Evolutionary conservation across 2,888 invertebrate genomes (phyloP), one percentile per base, ranked within the genome.

Genomic region (Sialis lutaria): DNA sequence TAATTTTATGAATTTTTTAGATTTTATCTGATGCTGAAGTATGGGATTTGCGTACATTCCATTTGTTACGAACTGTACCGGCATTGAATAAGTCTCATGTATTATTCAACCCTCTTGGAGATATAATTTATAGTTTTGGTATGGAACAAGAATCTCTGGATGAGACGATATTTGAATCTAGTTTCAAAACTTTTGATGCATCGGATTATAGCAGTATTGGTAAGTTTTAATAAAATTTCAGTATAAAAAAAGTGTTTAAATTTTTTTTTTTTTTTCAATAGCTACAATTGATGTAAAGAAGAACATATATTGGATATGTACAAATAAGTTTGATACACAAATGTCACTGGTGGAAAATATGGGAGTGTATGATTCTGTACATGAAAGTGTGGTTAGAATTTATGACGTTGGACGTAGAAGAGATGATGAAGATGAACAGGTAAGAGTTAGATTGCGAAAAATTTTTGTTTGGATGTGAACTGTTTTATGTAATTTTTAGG

Each of bases 11-110:
- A 48, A 53, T 52, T 51, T 61, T 62, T 0, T 62, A 82, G 77
- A 79, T 95, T 39, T 88, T 98, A 58, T 92, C 96, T 47, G 97
- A 97, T 62, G 91, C 95, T 0, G 96, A 98, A 75, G 91, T 97
- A 46, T 98, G 97, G 97, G 98, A 98, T 63, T 65, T 97, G 31
- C 70, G 97, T 54, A 95, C 93, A 40, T 96, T 91, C 64, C 90
- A 93, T 60, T 68, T 98, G 40, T 67, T 98, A 34, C 80, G 92
- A 61, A 96, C 96, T 0, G 95, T 98, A 45, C 89, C 95, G 1
- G 82, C 86, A 0, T 69, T 98, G 51, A 92, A 96, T 61, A 90
- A 92, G 62, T 91, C 91, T 56, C 67, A 75, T 63, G 79, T 95
- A 5, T 74, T 81, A 50, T 98, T 98, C 67, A 93, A 91, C 49